A percentile compares a stretch with the other conserved stretches of the same genome.
Conservation (phyloP, 2,888 invertebrate genomes). For the Caenorhabditis drosophilae region DNA sequence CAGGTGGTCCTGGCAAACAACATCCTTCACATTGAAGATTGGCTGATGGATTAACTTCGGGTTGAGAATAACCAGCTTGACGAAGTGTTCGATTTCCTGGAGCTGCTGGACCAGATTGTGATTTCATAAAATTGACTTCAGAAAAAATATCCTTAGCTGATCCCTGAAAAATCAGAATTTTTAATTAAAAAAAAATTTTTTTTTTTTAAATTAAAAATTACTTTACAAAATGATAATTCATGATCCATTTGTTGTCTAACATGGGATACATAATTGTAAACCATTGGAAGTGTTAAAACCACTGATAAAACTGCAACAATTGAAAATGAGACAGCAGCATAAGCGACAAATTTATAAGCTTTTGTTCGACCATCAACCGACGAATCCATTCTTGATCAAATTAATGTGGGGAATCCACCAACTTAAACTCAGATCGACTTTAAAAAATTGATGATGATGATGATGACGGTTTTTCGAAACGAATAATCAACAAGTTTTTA, state of each 20-base stretch:
- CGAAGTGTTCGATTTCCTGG: constrained; percentile 60
- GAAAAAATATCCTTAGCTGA: constrained; percentile 65
- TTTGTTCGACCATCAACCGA: constrained; percentile 56
- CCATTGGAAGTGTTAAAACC: constrained; percentile 59
- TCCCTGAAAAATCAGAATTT: constrained; percentile 44
- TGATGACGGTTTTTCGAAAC: too few relatives aligned
- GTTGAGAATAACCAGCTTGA: constrained; percentile 50
- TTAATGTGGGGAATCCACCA: background rate
- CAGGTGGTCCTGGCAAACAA: constrained; percentile 63
- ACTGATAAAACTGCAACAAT: constrained; percentile 58
- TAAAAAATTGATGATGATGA: too few relatives aligned
- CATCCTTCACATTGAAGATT: constrained; percentile 58
- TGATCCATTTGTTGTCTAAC: constrained; percentile 49
- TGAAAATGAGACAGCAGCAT: constrained; percentile 57
- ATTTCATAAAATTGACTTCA: constrained; percentile 63
- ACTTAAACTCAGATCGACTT: background rate
- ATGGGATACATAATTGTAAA: constrained; percentile 54
- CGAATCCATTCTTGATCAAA: constrained; percentile 21
- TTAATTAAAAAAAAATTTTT: too few relatives aligned
- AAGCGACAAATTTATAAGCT: constrained; percentile 62
- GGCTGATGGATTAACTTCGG: constrained; percentile 50
- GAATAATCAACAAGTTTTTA: too few relatives aligned
- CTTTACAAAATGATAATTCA: constrained; percentile 52
- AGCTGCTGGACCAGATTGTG: constrained; percentile 44
- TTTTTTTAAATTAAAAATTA: constrained; percentile 8